A percentile compares a stretch with the other conserved stretches of the same genome.
Evolutionary conservation across 1,140 invertebrate genomes (phyloP).

Genomic region (Saccostrea echinata): DNA sequence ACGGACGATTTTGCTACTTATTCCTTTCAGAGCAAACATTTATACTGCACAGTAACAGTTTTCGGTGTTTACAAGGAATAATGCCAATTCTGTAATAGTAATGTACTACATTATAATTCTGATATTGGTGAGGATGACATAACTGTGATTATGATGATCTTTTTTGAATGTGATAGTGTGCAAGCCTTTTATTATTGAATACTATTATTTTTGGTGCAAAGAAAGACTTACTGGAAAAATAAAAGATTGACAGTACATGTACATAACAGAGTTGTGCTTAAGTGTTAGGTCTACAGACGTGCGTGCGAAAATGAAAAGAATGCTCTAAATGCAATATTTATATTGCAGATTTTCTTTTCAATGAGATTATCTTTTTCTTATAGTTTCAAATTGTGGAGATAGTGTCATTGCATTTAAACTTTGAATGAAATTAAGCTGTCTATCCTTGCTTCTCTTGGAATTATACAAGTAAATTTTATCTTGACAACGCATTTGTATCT

Average conservation of each 20-base stretch:
- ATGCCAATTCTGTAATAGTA: neutral
- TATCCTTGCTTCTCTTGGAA: neutral
- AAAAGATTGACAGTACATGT: neutral
- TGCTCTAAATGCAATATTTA: neutral
- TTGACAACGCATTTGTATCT: neutral
- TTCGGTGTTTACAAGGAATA: constrained; percentile 76
- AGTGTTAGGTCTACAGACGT: neutral
- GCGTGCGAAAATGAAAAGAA: constrained; percentile 19
- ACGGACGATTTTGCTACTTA: constrained; percentile 74
- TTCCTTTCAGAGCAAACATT: constrained; percentile 65
- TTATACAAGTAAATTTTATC: neutral
- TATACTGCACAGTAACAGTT: constrained; percentile 75
- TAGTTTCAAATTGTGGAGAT: neutral
- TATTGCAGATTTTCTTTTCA: constrained; percentile 21
- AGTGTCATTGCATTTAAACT: constrained; percentile 26
- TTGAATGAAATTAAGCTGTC: neutral
- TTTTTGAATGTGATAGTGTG: neutral
- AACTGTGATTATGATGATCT: neutral
- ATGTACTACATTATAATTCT: neutral
- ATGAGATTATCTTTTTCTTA: neutral
- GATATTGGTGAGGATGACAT: constrained; percentile 2
- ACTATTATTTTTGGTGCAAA: too few species aligned
- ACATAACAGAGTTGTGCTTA: neutral
- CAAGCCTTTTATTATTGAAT: neutral
- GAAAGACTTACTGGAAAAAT: too few species aligned